Base-by-base conservation (phyloP, 2,797 vertebrate species). In the Ambastaia sidthimunki region DNA sequence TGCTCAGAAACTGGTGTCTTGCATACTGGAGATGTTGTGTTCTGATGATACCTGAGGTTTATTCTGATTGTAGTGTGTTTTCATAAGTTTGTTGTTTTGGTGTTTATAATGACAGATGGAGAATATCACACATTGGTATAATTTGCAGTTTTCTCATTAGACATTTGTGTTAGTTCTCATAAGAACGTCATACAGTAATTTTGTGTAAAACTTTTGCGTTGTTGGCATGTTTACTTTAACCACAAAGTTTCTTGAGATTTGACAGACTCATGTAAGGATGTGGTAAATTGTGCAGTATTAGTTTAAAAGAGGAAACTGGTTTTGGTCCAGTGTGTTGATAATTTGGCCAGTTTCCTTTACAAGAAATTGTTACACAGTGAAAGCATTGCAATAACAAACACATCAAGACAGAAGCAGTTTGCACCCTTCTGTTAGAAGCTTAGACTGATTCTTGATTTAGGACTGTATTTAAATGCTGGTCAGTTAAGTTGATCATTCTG, bases 271-370 rank as follows among this genome's bases (percentile, higher is more conserved):
- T 54, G 28, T 16, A 76, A 21, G 62, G 34, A 50, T 80, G 59
- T 71, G 70, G 67, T n/a, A 67, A 71, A n/a, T 57, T 47, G 31
- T 59, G 34, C 9, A n/a, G 16, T 63, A 48, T 47, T 37, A 21
- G 19, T 76, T 66, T 73, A 52, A 73, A 85, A 85, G 80, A 82
- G 80, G 83, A 82, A 82, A 66, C 79, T 69, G 41, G 28, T 3
- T 63, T 34, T 16, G 21, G 15, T 50, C 62, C 7, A 16, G 13
- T 23, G 48, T 1, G 44, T n/a, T 57, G 7, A 55, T 21, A 19
- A 41, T 47, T 31, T 25, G 3, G 3, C 1, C 4, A 37, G 47
- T 15, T 63, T 74, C 23, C 48, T 60, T 81, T 13, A 59, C 3
- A 57, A 70, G 13, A 31, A 52, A 69, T 55, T 41, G 37, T 41